Percentiles rank a stretch among this genome's conserved stretches.
These are phyloP conservation scores for Silvanus unidentatus DNA, from an alignment of 2,888 invertebrate species.

Conservation along the genomic window DNA sequence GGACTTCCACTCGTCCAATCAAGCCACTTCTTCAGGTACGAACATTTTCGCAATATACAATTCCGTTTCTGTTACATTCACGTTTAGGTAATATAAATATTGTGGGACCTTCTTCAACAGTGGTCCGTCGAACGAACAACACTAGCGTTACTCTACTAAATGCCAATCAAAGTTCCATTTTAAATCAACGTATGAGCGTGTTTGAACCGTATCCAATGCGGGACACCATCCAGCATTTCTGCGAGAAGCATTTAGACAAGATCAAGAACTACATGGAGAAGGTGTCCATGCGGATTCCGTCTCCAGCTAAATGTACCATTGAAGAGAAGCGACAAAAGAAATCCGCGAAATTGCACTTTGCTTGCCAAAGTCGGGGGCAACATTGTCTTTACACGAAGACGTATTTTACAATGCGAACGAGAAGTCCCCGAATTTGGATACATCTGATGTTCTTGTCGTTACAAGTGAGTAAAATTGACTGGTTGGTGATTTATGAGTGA, in stretches of 20 bases:
- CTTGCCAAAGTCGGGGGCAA: conserved; percentile 75
- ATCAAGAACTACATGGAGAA: conserved; percentile 89
- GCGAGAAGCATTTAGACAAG: conserved; percentile 89
- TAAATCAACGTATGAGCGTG: conserved; percentile 64
- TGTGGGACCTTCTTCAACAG: conserved; percentile 59
- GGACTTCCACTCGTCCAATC: background rate
- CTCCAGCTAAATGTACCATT: conserved; percentile 89
- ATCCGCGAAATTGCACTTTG: conserved; percentile 81
- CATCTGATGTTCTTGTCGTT: conserved; percentile 94
- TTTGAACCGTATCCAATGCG: conserved; percentile 89
- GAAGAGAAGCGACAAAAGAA: conserved; percentile 86
- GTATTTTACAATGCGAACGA: conserved; percentile 71
- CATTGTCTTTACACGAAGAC: conserved; percentile 83
- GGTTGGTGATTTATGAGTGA: conserved; percentile 1
- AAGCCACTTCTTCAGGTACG: background rate
- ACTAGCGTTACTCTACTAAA: conserved; percentile 74
- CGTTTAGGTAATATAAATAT: conserved; percentile 50
- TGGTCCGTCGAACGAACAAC: conserved; percentile 57
- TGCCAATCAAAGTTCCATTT: conserved; percentile 45
- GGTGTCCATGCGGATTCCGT: conserved; percentile 75
- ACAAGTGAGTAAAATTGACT: conserved; percentile 53
- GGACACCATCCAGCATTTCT: conserved; percentile 90
- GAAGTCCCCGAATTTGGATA: conserved; percentile 85
- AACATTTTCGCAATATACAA: no score
- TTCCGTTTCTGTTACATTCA: no score